These are phyloP conservation scores for Drosophila mojavensis DNA, from an alignment of 1,140 invertebrate genomes.

Conservation along the genomic window DNA sequence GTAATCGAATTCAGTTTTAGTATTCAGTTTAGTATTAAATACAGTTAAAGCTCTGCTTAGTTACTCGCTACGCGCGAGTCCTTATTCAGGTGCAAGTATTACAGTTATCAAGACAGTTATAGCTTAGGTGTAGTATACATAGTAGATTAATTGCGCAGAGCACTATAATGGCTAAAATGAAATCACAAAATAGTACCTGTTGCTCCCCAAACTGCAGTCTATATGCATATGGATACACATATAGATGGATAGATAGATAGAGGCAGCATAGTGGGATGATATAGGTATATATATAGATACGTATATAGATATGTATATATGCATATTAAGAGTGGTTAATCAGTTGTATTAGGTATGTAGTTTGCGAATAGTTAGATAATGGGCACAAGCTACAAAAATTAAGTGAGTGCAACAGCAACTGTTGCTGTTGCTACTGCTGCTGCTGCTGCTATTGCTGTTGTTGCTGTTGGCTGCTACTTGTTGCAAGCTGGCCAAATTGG, in stretches of 20 bases:
- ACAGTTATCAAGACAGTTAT: conserved; percentile 76
- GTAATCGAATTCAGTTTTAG: background rate
- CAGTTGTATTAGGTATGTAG: conserved; percentile 28
- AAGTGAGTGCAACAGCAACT: conserved; percentile 21
- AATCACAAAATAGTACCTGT: conserved; percentile 89
- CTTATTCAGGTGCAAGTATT: conserved; percentile 64
- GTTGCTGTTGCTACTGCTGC: conserved; percentile 53
- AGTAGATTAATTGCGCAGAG: conserved; percentile 87
- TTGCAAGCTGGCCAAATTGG: conserved; percentile 62
- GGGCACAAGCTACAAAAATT: conserved; percentile 22
- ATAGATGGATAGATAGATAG: conserved; percentile 14
- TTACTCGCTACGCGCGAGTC: background rate
- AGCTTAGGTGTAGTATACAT: conserved; percentile 87
- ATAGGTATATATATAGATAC: conserved; percentile 5
- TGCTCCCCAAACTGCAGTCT: conserved; percentile 88
- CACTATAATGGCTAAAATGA: conserved; percentile 87
- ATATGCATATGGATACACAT: conserved; percentile 40
- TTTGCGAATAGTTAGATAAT: conserved; percentile 45
- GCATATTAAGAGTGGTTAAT: conserved; percentile 31
- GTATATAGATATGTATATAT: conserved; percentile 1
- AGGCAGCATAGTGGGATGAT: conserved; percentile 34
- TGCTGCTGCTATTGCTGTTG: conserved; percentile 35
- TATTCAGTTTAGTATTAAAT: conserved; percentile 10
- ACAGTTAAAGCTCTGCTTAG: conserved; percentile 22
- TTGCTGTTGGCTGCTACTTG: conserved; percentile 56